Percentiles rank a stretch among this genome's conserved stretches.
Conservation (phyloP, 1,140 invertebrate species). For the Triops cancriformis region DNA sequence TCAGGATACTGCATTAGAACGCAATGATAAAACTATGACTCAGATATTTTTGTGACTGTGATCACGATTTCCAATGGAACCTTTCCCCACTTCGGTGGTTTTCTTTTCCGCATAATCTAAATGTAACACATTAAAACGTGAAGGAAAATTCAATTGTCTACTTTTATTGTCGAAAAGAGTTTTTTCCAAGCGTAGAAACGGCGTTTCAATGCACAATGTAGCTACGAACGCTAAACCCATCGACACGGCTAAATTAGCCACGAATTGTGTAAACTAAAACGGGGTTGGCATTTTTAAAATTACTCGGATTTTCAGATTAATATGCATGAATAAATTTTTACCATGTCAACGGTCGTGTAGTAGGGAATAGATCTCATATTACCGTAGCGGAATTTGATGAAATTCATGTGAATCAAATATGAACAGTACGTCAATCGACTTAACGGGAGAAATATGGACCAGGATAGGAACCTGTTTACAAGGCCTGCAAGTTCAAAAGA, state of each 20-base stretch:
- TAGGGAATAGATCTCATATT: conserved; percentile 61
- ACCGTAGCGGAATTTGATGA: conserved; percentile 61
- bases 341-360: conserved; percentile 38
- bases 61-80: too few species aligned
- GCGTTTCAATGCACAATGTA: conserved; percentile 13
- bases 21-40: too few species aligned
- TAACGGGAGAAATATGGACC: conserved; percentile 66
- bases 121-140: too few species aligned
- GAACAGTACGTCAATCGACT: conserved; percentile 81
- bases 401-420: conserved; percentile 82
- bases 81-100: too few species aligned
- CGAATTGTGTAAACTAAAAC: too few species aligned
- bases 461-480: conserved; percentile 65
- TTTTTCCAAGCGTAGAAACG: conserved; percentile 23
- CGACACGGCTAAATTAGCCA: too few species aligned
- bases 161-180: too few species aligned
- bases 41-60: too few species aligned
- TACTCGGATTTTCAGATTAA: conserved; percentile 16
- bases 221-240: conserved; percentile 22
- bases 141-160: too few species aligned
- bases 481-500: conserved; percentile 42
- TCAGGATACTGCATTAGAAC: too few species aligned
- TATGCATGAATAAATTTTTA: conserved; percentile 27
- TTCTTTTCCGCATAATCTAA: too few species aligned
- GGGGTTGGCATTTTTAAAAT: too few species aligned